Evolutionary conservation across 2,888 invertebrate genomes (phyloP).

Genomic region (Corythucha ciliata): DNA sequence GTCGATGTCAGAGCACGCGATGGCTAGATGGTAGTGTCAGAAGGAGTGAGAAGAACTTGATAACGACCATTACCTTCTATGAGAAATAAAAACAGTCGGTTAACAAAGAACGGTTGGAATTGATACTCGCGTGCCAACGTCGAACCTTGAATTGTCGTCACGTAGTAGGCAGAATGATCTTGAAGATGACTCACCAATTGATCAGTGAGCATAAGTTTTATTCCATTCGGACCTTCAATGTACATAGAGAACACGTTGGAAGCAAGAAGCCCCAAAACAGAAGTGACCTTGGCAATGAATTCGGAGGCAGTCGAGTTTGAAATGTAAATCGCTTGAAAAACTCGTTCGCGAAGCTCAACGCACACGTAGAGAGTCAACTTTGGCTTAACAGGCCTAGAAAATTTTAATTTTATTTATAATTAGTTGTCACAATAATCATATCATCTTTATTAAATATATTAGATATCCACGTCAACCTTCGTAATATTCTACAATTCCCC

Average conservation of each 20-base stretch:
- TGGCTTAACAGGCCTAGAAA: conserved; percentile 56
- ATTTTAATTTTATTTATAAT: not conserved
- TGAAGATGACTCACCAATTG: conserved; percentile 75
- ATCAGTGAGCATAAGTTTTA: conserved; percentile 73
- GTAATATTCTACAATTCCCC: too few relatives aligned
- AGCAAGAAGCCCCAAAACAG: conserved; percentile 40
- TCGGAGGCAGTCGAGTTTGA: conserved; percentile 57
- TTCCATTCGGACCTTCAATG: conserved; percentile 72
- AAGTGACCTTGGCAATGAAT: conserved; percentile 38
- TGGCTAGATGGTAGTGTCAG: too few relatives aligned
- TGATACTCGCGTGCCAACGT: too few relatives aligned
- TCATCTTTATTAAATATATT: not conserved
- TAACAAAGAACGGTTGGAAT: too few relatives aligned
- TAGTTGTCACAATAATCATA: too few relatives aligned
- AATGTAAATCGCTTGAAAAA: conserved; percentile 75
- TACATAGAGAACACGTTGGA: conserved; percentile 35
- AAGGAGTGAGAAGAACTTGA: too few relatives aligned
- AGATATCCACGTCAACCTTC: too few relatives aligned
- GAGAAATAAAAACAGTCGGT: too few relatives aligned
- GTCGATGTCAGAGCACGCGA: too few relatives aligned
- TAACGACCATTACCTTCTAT: too few relatives aligned
- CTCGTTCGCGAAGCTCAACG: conserved; percentile 50
- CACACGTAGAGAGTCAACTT: conserved; percentile 71
- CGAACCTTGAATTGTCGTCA: conserved; percentile 50
- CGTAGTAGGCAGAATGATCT: conserved; percentile 62